Conservation (phyloP, 2,888 invertebrate species). For the Gryllus longicercus region DNA sequence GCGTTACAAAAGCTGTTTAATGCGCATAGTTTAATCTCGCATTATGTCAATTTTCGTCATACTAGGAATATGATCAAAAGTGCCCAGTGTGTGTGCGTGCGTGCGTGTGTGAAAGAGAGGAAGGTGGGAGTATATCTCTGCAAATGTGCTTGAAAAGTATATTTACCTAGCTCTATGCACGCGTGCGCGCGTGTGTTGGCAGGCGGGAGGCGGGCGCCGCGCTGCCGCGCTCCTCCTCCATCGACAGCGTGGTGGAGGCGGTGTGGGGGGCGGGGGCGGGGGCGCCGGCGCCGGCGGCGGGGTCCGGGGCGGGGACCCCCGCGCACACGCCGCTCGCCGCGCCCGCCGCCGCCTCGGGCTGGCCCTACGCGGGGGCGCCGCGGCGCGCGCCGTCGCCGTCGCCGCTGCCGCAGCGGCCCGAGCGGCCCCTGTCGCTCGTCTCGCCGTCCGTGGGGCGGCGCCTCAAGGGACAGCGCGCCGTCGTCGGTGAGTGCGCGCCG, state of each 20-base stretch:
- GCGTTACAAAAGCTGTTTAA: too few relatives aligned
- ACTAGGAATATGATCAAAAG: too few relatives aligned
- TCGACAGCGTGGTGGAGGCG: slow-evolving; percentile 70
- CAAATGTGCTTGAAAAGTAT: too few relatives aligned
- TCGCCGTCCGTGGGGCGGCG: slow-evolving; percentile 74
- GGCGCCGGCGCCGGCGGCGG: slow-evolving; percentile 52
- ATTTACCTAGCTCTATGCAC: too few relatives aligned
- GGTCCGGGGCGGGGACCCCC: slow-evolving; percentile 59
- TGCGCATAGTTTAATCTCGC: too few relatives aligned
- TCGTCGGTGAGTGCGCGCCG: slow-evolving; percentile 35
- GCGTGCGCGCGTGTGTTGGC: slow-evolving; percentile 36
- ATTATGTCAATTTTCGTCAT: too few relatives aligned
- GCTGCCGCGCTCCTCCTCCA: slow-evolving; percentile 72
- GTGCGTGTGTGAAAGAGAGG: too few relatives aligned
- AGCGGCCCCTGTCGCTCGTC: slow-evolving; percentile 59
- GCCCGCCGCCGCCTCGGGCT: slow-evolving; percentile 36
- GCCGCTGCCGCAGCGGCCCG: slow-evolving; percentile 48
- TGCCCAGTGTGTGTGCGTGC: too few relatives aligned
- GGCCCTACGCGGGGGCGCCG: slow-evolving; percentile 39
- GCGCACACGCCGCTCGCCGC: slow-evolving; percentile 47
- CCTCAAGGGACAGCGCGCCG: slow-evolving; percentile 69
- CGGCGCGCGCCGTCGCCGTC: slow-evolving; percentile 48
- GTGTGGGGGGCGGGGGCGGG: slow-evolving; percentile 52
- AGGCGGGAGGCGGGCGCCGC: slow-evolving; percentile 53
- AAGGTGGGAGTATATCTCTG: too few relatives aligned